Evolutionary conservation across 2,797 vertebrate species (phyloP), one percentile per base, ranked within the genome.

Genomic region (Coranthus polyacanthus): DNA sequence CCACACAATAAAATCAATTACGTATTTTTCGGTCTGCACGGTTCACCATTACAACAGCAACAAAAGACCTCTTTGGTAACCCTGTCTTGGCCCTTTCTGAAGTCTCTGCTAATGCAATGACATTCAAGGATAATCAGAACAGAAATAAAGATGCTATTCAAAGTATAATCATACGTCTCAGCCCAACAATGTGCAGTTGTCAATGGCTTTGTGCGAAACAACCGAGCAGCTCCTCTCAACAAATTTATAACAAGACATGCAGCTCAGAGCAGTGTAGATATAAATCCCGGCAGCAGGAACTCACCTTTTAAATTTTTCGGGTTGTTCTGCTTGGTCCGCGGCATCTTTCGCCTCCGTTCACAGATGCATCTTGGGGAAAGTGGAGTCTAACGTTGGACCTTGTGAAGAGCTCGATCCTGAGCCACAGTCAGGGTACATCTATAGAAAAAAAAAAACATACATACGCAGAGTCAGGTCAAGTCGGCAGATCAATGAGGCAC

Each of bases 301-400:
- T 93, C 92, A 98, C 98, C 98, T 96, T 96, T 96, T 83, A 99
- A 91, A 83, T 98, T 98, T 90, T 96, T 97, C 45, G 98, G 98
- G 94, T 98, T 92, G 94, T 98, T 97, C 92, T 99, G 98, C 91
- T 99, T 99, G 57, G 97, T 98, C 78, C 98, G 97, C 85, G 98
- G 98, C 98, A 99, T 99, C 79, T 87, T 95, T 79, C 17, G 54
- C 85, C 87, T 92, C 80, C 66, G 88, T 68, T 95, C 92, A 96
- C 77, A 79, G 79, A 69, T 73, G 84, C 93, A 94, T 93, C 66
- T 54, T 89, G 81, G 55, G 49, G 52, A 65, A 81, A 60, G 63
- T 12, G 51, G 68, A 15, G n/a, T 72, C 50, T 53, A 70, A 54
- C 15, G 65, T 37, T 57, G 68, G 73, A 68, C 62, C 63, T 56